phyloP scores from a whole-genome alignment of 2,113 vertebrate species.

The Picathartes gymnocephalus region DNA sequence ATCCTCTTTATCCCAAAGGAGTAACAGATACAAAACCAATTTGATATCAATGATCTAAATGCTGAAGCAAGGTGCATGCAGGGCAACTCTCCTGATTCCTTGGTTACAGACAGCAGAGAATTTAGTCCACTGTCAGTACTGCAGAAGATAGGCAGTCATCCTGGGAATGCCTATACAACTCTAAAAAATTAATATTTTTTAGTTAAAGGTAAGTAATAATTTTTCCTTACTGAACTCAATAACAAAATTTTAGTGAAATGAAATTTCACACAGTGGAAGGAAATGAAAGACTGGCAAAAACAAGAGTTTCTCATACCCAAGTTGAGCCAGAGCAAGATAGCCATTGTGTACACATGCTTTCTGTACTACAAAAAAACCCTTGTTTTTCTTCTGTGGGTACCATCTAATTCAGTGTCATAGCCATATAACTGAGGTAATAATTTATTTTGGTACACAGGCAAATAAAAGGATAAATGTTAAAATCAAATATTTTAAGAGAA shows the following conservation, averaged over 20 bases:
- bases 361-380: background rate
- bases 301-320: background rate
- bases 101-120: background rate
- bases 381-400: background rate
- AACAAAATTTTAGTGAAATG: background rate
- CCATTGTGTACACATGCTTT: background rate
- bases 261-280: background rate
- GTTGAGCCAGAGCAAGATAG: background rate
- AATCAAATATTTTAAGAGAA: background rate
- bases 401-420: background rate
- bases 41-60: background rate
- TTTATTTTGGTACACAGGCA: background rate
- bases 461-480: slow-evolving; percentile 7
- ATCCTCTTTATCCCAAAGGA: background rate
- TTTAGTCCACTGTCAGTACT: background rate
- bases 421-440: background rate
- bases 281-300: background rate
- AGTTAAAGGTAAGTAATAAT: background rate
- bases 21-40: background rate
- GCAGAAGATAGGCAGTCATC: background rate
- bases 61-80: background rate
- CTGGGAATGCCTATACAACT: background rate
- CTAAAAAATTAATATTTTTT: background rate
- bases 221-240: background rate
- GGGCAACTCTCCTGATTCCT: background rate